Conservation (phyloP, 1,140 invertebrate genomes). For the Oedothorax gibbosus region DNA sequence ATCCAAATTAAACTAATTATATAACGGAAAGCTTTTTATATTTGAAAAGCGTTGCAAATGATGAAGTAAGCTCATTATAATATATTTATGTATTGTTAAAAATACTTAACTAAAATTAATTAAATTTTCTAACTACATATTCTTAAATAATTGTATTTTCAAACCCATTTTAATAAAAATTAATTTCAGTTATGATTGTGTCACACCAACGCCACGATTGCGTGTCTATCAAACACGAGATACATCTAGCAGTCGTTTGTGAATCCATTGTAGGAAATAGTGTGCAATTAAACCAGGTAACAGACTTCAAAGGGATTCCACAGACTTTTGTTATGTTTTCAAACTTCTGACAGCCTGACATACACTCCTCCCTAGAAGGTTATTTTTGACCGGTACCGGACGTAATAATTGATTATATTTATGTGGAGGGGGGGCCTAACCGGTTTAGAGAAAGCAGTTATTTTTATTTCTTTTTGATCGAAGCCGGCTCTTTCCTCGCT, state of each 20-base stretch:
- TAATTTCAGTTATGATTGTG: too few species aligned
- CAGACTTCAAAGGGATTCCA: slow-evolving; percentile 52
- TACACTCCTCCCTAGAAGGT: slow-evolving; percentile 43
- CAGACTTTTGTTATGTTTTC: slow-evolving; percentile 57
- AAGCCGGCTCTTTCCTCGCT: slow-evolving; percentile 45
- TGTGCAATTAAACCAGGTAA: slow-evolving; percentile 55
- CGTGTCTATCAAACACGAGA: slow-evolving; percentile 53
- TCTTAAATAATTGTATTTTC: too few species aligned
- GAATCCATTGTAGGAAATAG: slow-evolving; percentile 55
- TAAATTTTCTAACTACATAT: too few species aligned
- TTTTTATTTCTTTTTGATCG: slow-evolving; percentile 33
- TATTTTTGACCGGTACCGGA: slow-evolving; percentile 38
- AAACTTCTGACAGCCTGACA: slow-evolving; percentile 44
- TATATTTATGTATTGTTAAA: too few species aligned
- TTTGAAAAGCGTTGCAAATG: too few species aligned
- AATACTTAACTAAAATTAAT: too few species aligned
- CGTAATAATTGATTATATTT: slow-evolving; percentile 56
- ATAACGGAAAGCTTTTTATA: too few species aligned
- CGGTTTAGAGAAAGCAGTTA: slow-evolving; percentile 38
- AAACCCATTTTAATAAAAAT: too few species aligned
- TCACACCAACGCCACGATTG: slow-evolving; percentile 1
- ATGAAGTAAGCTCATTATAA: too few species aligned
- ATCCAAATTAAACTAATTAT: too few species aligned
- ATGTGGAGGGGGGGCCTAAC: slow-evolving; percentile 6
- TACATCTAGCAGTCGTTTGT: slow-evolving; percentile 38